phyloP scores from a whole-genome alignment of 2,113 vertebrate genomes.

The Ameiurus melas region DNA sequence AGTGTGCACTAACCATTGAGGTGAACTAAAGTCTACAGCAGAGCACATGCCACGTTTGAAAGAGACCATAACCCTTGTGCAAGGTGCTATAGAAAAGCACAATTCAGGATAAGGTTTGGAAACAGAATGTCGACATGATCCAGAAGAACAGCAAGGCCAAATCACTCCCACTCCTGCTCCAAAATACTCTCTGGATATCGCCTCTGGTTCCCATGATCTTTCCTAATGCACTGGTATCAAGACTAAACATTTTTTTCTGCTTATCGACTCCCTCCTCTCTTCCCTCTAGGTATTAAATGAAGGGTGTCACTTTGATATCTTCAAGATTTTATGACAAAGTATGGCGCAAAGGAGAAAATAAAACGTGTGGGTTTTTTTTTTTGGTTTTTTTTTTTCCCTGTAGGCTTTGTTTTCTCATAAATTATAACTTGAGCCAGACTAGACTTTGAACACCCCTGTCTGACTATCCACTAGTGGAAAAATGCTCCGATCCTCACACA shows the following conservation, averaged over 20 bases:
- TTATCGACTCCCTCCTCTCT: not conserved
- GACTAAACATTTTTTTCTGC: not conserved
- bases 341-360: not conserved
- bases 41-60: slow-evolving; percentile 19
- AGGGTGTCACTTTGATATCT: not conserved
- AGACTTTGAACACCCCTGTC: not conserved
- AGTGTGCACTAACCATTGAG: not conserved
- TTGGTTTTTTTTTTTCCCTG: not conserved
- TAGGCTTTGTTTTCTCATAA: not conserved
- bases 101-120: slow-evolving; percentile 5
- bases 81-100: not conserved
- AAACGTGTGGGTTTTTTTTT: not conserved
- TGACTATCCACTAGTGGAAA: not conserved
- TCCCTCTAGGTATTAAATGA: not conserved
- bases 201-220: slow-evolving; percentile 21
- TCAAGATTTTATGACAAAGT: not conserved
- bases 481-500: not conserved
- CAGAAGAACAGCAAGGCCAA: not conserved
- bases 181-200: not conserved
- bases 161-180: not conserved
- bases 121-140: slow-evolving; percentile 1
- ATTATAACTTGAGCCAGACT: not conserved
- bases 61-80: slow-evolving; percentile 24
- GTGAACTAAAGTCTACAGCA: not conserved
- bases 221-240: not conserved